phyloP scores from a whole-genome alignment of 2,888 invertebrate species.

The Tipula helvola region DNA sequence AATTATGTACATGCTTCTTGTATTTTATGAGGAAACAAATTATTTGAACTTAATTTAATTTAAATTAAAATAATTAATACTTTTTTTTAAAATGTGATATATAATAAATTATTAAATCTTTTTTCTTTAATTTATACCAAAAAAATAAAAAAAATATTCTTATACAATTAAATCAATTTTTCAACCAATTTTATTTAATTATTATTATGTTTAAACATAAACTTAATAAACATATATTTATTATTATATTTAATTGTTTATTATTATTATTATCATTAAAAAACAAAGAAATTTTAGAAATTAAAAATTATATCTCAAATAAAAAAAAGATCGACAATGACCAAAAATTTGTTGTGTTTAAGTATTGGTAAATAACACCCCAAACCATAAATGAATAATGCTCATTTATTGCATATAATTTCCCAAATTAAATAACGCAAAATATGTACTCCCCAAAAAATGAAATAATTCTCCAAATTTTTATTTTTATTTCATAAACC shows the following conservation, averaged over 20 bases:
- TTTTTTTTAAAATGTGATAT: not conserved
- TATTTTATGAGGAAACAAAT: not conserved
- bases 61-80: not conserved
- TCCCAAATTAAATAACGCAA: no score
- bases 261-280: not conserved
- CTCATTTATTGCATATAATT: no score
- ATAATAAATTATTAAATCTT: not conserved
- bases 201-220: not conserved
- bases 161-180: not conserved
- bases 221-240: not conserved
- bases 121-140: not conserved
- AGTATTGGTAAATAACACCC: no score
- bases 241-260: not conserved
- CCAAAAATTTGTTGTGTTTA: not conserved
- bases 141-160: not conserved
- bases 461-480: no score
- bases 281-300: not conserved
- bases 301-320: not conserved
- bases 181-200: not conserved
- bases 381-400: no score
- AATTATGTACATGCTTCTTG: not conserved
- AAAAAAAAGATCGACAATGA: not conserved
- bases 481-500: no score
- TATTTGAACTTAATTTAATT: not conserved
- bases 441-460: no score